Conservation (phyloP, 2,888 invertebrate species). For the Cynaeus angustus region DNA sequence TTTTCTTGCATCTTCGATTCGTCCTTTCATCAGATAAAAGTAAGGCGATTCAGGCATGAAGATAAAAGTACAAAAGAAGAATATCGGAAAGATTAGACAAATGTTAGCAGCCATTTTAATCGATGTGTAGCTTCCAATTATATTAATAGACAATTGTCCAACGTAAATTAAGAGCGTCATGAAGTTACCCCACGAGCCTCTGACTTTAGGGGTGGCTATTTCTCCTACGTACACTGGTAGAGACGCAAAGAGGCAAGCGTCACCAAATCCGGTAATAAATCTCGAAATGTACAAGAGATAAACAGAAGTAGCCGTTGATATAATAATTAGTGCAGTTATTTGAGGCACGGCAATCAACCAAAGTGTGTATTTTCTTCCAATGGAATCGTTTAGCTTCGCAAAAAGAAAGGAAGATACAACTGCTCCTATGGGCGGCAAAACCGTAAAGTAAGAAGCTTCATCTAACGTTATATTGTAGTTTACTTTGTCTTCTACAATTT, state of each 20-base stretch:
- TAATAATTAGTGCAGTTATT: constrained; percentile 57
- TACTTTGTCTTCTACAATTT: constrained; percentile 60
- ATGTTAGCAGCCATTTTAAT: constrained; percentile 74
- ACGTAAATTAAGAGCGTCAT: constrained; percentile 58
- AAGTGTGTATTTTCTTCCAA: constrained; percentile 58
- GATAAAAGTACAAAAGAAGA: constrained; percentile 74
- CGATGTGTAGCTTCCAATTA: constrained; percentile 75
- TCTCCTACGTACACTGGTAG: constrained; percentile 64
- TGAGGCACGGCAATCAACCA: constrained; percentile 61
- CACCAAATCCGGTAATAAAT: constrained; percentile 60
- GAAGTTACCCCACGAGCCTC: constrained; percentile 64
- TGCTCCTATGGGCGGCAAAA: constrained; percentile 60
- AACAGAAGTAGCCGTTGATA: constrained; percentile 57
- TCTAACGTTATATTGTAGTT: constrained; percentile 62
- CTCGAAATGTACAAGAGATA: constrained; percentile 63
- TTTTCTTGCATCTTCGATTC: constrained; percentile 57
- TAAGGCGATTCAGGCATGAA: constrained; percentile 77
- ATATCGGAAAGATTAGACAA: constrained; percentile 75
- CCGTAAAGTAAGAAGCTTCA: constrained; percentile 64
- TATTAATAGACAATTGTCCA: constrained; percentile 66
- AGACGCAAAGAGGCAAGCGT: constrained; percentile 59
- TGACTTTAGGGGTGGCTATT: constrained; percentile 61
- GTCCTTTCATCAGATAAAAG: constrained; percentile 59
- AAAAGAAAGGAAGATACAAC: constrained; percentile 49
- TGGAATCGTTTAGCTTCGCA: constrained; percentile 46